Conservation (phyloP, 2,797 vertebrate genomes). For the Bradypodion ventrale region DNA sequence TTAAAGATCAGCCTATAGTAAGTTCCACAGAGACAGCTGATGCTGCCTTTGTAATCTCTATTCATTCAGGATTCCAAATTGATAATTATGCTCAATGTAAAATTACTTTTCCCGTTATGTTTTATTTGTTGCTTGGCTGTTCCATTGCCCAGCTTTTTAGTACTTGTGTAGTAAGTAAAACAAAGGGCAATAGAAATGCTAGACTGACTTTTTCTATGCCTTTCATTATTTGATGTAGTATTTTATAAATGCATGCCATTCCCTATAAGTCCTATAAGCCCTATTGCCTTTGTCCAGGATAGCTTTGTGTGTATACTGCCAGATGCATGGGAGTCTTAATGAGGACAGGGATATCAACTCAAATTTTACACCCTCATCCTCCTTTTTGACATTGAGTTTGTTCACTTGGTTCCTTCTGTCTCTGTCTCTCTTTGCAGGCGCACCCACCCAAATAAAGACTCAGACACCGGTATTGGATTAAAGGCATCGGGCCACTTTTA, state of each 20-base stretch:
- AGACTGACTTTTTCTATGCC: not conserved
- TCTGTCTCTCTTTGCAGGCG: no score
- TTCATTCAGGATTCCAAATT: slow-evolving; percentile 27
- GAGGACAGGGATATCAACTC: not conserved
- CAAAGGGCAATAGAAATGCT: slow-evolving; percentile 14
- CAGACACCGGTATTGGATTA: no score
- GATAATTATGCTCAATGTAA: slow-evolving; percentile 40
- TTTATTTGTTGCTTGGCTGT: not conserved
- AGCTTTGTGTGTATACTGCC: not conserved
- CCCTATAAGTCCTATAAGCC: slow-evolving; percentile 16
- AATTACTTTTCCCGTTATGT: slow-evolving; percentile 18
- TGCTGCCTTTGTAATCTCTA: not conserved
- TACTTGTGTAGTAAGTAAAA: slow-evolving; percentile 12
- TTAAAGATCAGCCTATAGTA: slow-evolving; percentile 30
- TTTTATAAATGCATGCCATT: slow-evolving; percentile 19
- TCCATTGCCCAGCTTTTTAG: not conserved
- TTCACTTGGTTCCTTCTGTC: no score
- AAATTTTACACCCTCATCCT: not conserved
- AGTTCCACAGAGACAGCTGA: slow-evolving; percentile 27
- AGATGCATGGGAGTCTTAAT: not conserved
- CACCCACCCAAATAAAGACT: no score
- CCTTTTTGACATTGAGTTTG: not conserved
- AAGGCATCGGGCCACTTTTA: no score
- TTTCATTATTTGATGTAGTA: slow-evolving; percentile 35
- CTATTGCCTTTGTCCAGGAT: not conserved